Evolutionary conservation across 2,888 invertebrate genomes (phyloP).

Genomic region (Epistrophella euchroma): DNA sequence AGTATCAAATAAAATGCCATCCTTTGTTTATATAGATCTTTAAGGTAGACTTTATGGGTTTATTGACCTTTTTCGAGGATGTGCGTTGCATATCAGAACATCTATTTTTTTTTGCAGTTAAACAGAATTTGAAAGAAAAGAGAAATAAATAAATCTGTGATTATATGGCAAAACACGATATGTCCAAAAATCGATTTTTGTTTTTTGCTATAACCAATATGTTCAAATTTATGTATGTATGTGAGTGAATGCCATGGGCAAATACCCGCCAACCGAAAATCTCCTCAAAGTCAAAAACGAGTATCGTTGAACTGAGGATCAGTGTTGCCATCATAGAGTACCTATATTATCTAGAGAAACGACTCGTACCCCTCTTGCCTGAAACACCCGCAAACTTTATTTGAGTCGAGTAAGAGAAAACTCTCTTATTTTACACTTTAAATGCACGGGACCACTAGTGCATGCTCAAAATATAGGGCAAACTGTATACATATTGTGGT

Average conservation of each 20-base stretch:
- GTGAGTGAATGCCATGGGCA: not conserved
- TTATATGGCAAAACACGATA: not conserved
- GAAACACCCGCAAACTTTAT: no score
- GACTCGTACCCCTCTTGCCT: no score
- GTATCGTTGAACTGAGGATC: no score
- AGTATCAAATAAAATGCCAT: not conserved
- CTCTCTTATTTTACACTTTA: no score
- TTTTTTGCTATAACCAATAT: not conserved
- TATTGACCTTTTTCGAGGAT: slow-evolving; percentile 47
- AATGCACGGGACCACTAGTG: no score
- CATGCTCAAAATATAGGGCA: no score
- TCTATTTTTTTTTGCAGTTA: not conserved
- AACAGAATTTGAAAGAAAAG: not conserved
- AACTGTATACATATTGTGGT: no score
- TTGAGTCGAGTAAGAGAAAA: no score
- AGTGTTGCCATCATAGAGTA: no score
- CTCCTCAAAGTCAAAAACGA: no score
- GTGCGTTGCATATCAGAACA: not conserved
- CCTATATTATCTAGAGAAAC: no score
- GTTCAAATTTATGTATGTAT: not conserved
- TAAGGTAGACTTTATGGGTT: slow-evolving; percentile 53
- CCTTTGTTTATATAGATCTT: slow-evolving; percentile 38
- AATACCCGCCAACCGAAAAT: no score
- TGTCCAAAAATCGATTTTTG: not conserved
- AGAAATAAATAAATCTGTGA: not conserved